Conservation (phyloP, 2,113 vertebrate species). For the Odocoileus virginianus region DNA sequence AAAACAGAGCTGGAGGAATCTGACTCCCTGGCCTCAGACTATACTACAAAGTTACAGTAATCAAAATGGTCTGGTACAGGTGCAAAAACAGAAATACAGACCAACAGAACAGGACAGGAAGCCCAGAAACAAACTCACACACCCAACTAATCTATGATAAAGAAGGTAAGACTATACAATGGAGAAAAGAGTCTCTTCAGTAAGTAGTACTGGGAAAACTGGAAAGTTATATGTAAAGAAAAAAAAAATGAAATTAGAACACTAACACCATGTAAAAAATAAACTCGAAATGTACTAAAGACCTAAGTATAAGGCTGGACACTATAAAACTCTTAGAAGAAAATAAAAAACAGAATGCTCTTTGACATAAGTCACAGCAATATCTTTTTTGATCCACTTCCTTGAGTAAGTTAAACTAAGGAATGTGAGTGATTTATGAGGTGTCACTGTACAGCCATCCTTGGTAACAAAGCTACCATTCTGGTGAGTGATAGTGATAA, state of each 20-base stretch:
- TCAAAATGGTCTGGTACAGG: neutral
- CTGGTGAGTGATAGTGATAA: neutral
- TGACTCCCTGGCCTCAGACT: neutral
- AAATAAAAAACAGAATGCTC: neutral
- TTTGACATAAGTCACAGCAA: neutral
- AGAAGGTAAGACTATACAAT: neutral
- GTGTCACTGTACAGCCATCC: neutral
- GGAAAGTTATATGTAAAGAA: neutral
- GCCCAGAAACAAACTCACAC: neutral
- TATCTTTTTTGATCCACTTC: neutral
- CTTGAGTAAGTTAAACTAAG: neutral
- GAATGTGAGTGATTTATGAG: neutral
- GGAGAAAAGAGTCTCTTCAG: neutral
- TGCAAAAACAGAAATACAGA: neutral
- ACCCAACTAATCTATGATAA: neutral
- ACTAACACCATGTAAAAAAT: neutral
- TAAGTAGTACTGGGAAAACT: neutral
- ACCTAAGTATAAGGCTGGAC: neutral
- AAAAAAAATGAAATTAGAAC: neutral
- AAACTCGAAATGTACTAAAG: neutral
- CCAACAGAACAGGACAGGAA: neutral
- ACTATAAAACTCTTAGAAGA: neutral
- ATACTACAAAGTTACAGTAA: neutral
- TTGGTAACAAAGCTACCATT: neutral
- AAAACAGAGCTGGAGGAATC: neutral